These are phyloP conservation scores for Echinarachnius parma DNA, from an alignment of 53 echinoderm and acorn worm species.

Conservation along the genomic window DNA sequence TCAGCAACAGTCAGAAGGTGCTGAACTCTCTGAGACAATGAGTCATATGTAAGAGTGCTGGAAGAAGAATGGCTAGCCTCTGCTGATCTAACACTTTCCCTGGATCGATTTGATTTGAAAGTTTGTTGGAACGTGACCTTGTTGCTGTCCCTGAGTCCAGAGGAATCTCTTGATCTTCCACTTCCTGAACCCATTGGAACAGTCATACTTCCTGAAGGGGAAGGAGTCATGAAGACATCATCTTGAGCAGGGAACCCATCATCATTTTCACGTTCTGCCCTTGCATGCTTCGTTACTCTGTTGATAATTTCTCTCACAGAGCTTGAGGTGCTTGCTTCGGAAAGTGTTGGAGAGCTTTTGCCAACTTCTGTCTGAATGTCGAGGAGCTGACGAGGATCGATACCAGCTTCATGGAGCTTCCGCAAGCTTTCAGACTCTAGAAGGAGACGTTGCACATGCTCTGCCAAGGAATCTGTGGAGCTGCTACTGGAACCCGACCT, in stretches of 20 bases:
- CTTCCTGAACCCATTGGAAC: slow-evolving; percentile 46
- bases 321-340: slow-evolving; percentile 95
- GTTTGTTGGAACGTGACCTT: slow-evolving; percentile 56
- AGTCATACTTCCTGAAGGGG: slow-evolving; percentile 37
- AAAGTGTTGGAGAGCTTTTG: slow-evolving; percentile 52
- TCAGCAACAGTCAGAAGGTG: slow-evolving; percentile 67
- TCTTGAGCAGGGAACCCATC: slow-evolving; percentile 1
- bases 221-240: slow-evolving; percentile 22
- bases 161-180: slow-evolving; percentile 37
- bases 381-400: slow-evolving; percentile 14
- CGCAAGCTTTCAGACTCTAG: slow-evolving; percentile 61
- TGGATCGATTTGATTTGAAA: slow-evolving; percentile 32
- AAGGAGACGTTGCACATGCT: slow-evolving; percentile 63
- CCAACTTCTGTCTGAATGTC: slow-evolving; percentile 21
- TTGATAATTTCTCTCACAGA: slow-evolving; percentile 91
- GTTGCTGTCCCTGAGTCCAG: slow-evolving; percentile 34
- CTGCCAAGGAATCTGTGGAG: slow-evolving; percentile 66
- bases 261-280: slow-evolving; percentile 55
- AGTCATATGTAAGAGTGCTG: slow-evolving; percentile 60
- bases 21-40: slow-evolving; percentile 84
- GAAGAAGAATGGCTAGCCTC: slow-evolving; percentile 21
- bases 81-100: background rate
- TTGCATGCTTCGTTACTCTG: slow-evolving; percentile 57
- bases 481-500: slow-evolving; percentile 59
- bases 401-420: slow-evolving; percentile 41